These are phyloP conservation scores for Labeo catla DNA, from an alignment of 2,113 vertebrate species.

Conservation along the genomic window DNA sequence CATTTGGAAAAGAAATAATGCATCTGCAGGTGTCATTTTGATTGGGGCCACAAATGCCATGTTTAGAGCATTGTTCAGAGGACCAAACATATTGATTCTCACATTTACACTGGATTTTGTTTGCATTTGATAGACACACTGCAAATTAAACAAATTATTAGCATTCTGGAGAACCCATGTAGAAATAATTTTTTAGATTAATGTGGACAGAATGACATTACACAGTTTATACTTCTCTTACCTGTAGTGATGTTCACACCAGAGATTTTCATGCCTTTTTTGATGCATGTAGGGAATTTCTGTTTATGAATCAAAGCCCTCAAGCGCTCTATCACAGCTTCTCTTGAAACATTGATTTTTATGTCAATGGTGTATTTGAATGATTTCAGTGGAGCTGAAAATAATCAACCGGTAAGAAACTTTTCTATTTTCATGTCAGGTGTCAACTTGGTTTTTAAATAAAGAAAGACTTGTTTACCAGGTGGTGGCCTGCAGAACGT, in stretches of 20 bases:
- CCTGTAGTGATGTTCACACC: neutral
- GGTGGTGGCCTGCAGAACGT: neutral
- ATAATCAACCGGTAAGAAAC: too few species aligned
- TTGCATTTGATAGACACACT: neutral
- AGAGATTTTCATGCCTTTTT: neutral
- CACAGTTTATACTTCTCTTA: neutral
- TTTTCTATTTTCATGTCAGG: too few species aligned
- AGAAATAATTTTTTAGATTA: neutral
- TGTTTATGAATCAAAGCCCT: too few species aligned
- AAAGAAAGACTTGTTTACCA: neutral
- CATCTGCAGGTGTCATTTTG: neutral
- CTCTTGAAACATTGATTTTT: too few species aligned
- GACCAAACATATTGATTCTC: neutral
- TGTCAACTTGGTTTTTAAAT: too few species aligned
- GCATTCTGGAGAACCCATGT: neutral
- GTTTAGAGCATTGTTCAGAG: conserved; percentile 4
- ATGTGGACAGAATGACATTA: neutral
- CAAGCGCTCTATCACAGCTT: too few species aligned
- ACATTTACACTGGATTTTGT: neutral
- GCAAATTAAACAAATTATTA: neutral
- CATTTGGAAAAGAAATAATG: neutral
- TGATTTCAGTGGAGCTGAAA: too few species aligned
- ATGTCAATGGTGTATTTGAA: too few species aligned
- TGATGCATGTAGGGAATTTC: too few species aligned
- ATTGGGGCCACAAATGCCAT: neutral